A percentile compares a stretch with the other conserved stretches of the same genome.
phyloP scores from a whole-genome alignment of 2,888 invertebrate genomes.

The Ceriagrion tenellum region DNA sequence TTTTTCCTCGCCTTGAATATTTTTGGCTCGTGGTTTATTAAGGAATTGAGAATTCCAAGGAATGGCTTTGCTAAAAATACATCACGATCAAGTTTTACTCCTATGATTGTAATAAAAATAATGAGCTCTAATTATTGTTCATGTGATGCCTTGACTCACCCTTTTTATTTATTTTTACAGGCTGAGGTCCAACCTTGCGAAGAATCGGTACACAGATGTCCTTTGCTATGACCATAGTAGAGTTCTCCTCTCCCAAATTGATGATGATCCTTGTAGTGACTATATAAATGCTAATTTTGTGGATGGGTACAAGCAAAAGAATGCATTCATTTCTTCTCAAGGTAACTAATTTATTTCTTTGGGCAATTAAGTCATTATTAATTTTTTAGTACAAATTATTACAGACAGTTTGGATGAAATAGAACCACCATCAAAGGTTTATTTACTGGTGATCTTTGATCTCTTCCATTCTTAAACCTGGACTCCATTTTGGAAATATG shows the following conservation, averaged over 20 bases:
- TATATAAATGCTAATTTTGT: conserved; percentile 99
- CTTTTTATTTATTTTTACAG: conserved; percentile 75
- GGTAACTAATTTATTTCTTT: conserved; percentile 80
- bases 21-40: too few species aligned
- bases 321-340: conserved; percentile 98
- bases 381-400: too few species aligned
- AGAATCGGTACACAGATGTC: conserved; percentile 97
- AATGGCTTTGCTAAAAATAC: too few species aligned
- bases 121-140: too few species aligned
- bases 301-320: conserved; percentile 98
- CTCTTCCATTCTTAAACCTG: not conserved
- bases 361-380: too few species aligned
- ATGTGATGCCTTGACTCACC: too few species aligned
- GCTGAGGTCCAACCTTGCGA: conserved; percentile 86
- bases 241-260: conserved; percentile 89
- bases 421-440: not conserved
- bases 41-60: too few species aligned
- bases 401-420: not conserved
- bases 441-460: not conserved
- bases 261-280: conserved; percentile 87
- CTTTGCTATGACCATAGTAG: conserved; percentile 97
- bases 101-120: too few species aligned
- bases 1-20: too few species aligned
- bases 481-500: not conserved
- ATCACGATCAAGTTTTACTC: too few species aligned